Evolutionary conservation across 2,797 vertebrate species (phyloP).

Genomic region (Acanthornis magna): DNA sequence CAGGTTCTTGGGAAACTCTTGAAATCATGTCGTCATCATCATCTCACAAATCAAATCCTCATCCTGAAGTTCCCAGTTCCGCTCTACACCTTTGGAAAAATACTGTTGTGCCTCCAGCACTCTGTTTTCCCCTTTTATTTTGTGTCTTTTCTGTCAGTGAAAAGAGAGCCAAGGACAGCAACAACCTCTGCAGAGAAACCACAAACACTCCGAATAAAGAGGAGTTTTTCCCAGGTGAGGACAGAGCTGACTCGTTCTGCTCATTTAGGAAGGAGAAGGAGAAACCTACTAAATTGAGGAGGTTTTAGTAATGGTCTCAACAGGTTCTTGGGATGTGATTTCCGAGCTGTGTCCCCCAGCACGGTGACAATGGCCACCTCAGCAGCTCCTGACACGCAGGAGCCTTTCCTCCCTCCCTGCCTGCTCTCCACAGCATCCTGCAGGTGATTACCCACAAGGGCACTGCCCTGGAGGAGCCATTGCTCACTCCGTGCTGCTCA

Average conservation of each 20-base stretch:
- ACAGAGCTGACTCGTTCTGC: too few species aligned
- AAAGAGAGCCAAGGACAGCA: neutral
- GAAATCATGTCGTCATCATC: neutral
- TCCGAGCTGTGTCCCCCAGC: neutral
- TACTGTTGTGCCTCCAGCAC: neutral
- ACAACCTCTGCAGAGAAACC: neutral
- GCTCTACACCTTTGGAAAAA: neutral
- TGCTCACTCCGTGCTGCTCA: neutral
- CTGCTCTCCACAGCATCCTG: neutral
- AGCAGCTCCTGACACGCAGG: neutral
- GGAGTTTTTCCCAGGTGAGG: too few species aligned
- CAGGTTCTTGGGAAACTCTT: neutral
- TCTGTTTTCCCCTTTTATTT: neutral
- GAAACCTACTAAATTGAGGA: too few species aligned
- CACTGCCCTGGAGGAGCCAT: neutral
- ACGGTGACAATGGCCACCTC: neutral
- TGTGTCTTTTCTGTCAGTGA: neutral
- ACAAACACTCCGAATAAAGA: neutral
- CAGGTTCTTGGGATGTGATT: neutral
- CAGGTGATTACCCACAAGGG: conserved; percentile 51
- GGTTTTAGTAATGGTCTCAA: too few species aligned
- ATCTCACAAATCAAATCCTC: neutral
- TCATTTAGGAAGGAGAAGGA: too few species aligned
- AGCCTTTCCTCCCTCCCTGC: neutral
- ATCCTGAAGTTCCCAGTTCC: neutral